These are phyloP conservation scores for Rhabdornis inornatus DNA, from an alignment of 2,113 vertebrate genomes.

Conservation along the genomic window DNA sequence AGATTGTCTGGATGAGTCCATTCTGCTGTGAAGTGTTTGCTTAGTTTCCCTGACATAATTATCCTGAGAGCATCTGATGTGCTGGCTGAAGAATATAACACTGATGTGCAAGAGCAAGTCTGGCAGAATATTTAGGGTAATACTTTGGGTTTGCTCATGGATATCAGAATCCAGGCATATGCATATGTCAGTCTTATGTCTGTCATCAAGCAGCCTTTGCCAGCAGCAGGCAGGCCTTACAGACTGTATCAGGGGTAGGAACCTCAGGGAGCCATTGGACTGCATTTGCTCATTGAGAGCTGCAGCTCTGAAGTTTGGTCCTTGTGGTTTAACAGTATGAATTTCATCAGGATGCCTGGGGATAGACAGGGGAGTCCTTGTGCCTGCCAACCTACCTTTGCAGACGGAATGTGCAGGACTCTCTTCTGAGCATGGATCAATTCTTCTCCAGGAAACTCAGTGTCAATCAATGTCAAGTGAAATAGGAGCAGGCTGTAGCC, in stretches of 20 bases:
- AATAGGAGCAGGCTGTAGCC: neutral
- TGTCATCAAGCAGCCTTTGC: neutral
- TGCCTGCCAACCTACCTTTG: neutral
- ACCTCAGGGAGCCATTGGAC: neutral
- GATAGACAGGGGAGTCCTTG: neutral
- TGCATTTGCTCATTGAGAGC: neutral
- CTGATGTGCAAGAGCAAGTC: neutral
- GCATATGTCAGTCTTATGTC: accelerated
- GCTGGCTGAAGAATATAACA: neutral
- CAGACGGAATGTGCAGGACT: neutral
- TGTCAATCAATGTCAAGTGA: neutral
- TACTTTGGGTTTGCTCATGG: neutral
- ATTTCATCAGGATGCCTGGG: neutral
- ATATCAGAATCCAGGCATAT: neutral
- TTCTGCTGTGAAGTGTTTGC: conserved; percentile 36
- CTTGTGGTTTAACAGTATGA: neutral
- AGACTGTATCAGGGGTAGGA: accelerated
- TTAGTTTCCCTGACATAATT: conserved; percentile 13
- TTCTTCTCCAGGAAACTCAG: neutral
- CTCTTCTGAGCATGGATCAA: neutral
- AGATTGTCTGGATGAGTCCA: conserved; percentile 22
- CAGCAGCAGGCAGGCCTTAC: accelerated
- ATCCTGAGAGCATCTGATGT: neutral
- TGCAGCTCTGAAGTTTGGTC: neutral
- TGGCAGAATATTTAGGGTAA: neutral